Conservation (phyloP, 2,888 invertebrate species). For the Gasteruption jaculator region DNA sequence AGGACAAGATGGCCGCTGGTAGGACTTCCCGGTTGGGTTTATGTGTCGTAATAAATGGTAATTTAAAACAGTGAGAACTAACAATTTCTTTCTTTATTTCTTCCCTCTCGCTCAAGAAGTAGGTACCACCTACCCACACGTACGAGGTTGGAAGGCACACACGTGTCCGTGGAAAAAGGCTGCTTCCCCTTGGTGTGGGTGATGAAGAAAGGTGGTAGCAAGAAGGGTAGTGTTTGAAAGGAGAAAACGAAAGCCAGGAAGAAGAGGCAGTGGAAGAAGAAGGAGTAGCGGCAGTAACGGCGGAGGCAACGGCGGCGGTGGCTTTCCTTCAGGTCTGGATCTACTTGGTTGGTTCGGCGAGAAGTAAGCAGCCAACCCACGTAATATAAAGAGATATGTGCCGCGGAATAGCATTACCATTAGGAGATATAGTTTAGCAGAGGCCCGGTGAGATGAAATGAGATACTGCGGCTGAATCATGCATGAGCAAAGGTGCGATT, state of each 20-base stretch:
- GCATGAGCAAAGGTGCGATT: conserved; percentile 49
- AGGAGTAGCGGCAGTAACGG: conserved; percentile 20
- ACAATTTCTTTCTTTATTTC: conserved; percentile 52
- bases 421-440: conserved; percentile 51
- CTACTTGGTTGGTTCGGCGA: too few species aligned
- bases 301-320: too few species aligned
- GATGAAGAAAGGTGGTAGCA: conserved; percentile 18
- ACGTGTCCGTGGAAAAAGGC: conserved; percentile 24
- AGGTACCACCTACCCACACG: conserved; percentile 15
- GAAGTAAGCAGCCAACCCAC: conserved; percentile 40
- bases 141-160: conserved; percentile 18
- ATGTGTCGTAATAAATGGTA: conserved; percentile 52
- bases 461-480: conserved; percentile 52
- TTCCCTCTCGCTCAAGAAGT: conserved; percentile 26
- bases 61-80: conserved; percentile 53
- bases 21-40: conserved; percentile 40
- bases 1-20: conserved; percentile 49
- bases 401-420: conserved; percentile 50
- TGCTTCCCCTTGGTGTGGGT: conserved; percentile 25
- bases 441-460: conserved; percentile 50
- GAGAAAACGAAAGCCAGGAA: conserved; percentile 15
- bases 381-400: conserved; percentile 52
- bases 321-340: too few species aligned
- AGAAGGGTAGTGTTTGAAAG: conserved; percentile 14
- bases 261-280: conserved; percentile 16